Base-by-base conservation (phyloP, 2,888 invertebrate genomes). In the Adineta ricciae region DNA sequence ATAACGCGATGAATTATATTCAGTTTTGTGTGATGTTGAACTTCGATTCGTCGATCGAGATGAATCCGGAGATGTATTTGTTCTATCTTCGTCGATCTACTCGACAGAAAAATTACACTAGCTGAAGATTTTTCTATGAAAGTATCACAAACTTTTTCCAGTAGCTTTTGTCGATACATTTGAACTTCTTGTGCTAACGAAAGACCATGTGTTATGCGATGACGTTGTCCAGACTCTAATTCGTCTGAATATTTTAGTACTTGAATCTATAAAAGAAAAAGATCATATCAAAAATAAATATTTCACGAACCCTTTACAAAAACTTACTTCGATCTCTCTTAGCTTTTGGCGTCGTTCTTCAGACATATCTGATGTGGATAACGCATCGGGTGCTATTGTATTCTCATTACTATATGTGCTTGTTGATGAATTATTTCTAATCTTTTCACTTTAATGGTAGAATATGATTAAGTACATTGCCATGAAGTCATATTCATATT, bases 291-390 rank as follows among this genome's bases (percentile, higher is more conserved):
- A 41, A 36, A 38, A 21, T 3, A 36, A 16, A 21, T 7, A 38
- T 38, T 46, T 11, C 5, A 73, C 24, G 14, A 24, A 36, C 14
- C 14, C 19, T 50, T 50, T 8, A 50, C 19, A 16, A n/a, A n/a
- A 24, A 21, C 5, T 8, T 54, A 85, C 36, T 49, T 85, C 85
- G 27, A 85, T 54, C 38, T 85, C 84, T 85, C 83, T 52, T 36
- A 85, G 49, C n/a, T 50, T 56, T 64, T 85, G 83, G 27, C 85
- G n/a, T 49, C 54, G 83, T 82, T 85, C 85, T 78, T 85, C 85
- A 24, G 64, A 64, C 19, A 19, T 32, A 64, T 64, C 64, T 19
- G 64, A 64, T 32, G 64, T 64, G 27, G 64, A 27, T 64, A 64
- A 64, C 1, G 32, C 27, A 64, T 64, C 64, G 16, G 27, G 32